Conservation (phyloP, 37 sponge, comb jelly and placozoan genomes). For the Geodia barretti region DNA sequence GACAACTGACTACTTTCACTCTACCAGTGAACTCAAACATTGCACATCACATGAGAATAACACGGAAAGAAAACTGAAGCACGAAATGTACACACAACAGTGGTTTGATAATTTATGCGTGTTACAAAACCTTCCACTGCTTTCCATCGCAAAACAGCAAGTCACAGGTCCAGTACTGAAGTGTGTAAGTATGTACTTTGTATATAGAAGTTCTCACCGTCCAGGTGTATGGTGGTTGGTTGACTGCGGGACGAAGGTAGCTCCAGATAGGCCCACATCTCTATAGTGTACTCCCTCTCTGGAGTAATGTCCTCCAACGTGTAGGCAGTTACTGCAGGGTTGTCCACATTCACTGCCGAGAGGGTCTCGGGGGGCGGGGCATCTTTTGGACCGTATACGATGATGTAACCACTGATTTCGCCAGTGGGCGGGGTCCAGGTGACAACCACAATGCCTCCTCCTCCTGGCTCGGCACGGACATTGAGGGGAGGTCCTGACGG, state of each 20-base stretch:
- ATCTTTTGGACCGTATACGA: slow-evolving; percentile 4
- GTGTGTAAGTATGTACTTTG: background rate
- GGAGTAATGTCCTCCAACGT: background rate
- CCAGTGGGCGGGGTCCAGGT: slow-evolving; percentile 26
- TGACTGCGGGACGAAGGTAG: slow-evolving; percentile 14
- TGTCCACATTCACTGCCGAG: background rate
- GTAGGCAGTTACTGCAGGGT: background rate
- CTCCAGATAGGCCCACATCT: slow-evolving; percentile 16
- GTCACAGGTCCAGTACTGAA: too few relatives aligned
- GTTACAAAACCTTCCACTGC: too few relatives aligned
- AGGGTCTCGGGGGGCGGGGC: background rate
- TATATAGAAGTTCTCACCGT: slow-evolving; percentile 4
- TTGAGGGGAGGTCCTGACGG: slow-evolving; percentile 14
- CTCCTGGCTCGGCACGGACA: slow-evolving; percentile 2
- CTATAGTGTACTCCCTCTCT: slow-evolving; percentile 20
- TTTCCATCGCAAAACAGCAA: too few relatives aligned
- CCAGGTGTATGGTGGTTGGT: slow-evolving; percentile 1
- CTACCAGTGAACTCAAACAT: too few relatives aligned
- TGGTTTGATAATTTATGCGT: too few relatives aligned
- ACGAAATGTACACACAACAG: too few relatives aligned
- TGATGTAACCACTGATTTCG: slow-evolving; percentile 11
- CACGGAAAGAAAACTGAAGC: too few relatives aligned
- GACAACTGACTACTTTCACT: too few relatives aligned
- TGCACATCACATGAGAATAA: too few relatives aligned
- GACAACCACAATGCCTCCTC: slow-evolving; percentile 16